phyloP scores from a whole-genome alignment of 2,113 vertebrate genomes.

The Zootoca vivipara region DNA sequence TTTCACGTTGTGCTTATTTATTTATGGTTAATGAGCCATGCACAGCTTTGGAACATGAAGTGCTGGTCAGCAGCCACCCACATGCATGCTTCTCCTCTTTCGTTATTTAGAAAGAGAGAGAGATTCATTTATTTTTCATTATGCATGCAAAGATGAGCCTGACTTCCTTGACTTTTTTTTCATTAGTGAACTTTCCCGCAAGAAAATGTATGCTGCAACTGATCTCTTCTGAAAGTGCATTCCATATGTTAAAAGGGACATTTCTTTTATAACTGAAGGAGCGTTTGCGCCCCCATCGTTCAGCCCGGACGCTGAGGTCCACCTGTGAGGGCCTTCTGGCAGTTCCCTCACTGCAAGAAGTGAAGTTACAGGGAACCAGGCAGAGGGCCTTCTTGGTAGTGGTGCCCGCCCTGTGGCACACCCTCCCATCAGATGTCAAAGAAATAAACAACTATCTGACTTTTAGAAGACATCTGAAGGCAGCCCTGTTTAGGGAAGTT shows the following conservation, averaged over 20 bases:
- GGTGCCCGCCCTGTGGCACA: too few relatives aligned
- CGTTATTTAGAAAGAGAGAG: not conserved
- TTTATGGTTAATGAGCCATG: slow-evolving; percentile 15
- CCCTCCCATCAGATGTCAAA: too few relatives aligned
- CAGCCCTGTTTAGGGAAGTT: too few relatives aligned
- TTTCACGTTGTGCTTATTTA: not conserved
- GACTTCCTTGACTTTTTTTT: slow-evolving; percentile 5
- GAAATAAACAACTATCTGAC: too few relatives aligned
- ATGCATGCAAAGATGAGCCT: not conserved
- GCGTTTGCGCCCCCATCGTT: too few relatives aligned
- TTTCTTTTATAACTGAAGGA: not conserved
- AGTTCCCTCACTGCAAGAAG: too few relatives aligned
- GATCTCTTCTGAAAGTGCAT: not conserved
- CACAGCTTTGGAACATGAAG: slow-evolving; percentile 9
- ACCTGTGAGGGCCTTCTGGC: too few relatives aligned
- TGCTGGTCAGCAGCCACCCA: not conserved
- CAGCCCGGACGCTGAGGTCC: too few relatives aligned
- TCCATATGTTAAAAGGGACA: not conserved
- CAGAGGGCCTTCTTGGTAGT: too few relatives aligned
- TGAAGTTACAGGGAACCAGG: too few relatives aligned
- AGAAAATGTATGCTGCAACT: not conserved
- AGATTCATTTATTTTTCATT: not conserved
- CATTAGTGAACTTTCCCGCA: not conserved
- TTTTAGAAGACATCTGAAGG: too few relatives aligned
- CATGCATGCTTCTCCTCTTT: slow-evolving; percentile 11